Conservation (phyloP, 2,113 vertebrate species). For the Pollachius pollachius region DNA sequence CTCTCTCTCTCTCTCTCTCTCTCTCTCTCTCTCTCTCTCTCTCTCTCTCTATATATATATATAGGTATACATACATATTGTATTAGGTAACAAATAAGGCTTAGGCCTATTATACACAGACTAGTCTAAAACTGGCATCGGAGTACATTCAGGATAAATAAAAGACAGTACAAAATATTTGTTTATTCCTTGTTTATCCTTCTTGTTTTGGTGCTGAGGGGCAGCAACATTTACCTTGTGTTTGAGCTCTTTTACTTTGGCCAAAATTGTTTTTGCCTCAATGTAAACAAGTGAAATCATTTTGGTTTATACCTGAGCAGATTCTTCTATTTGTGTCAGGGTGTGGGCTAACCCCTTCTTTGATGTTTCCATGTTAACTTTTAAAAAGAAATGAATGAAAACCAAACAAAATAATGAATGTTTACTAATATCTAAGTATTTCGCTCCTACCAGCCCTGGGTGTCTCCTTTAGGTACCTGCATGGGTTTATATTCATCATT, state of each 20-base stretch:
- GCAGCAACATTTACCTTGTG: not conserved
- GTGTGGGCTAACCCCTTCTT: not conserved
- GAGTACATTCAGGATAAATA: too few relatives aligned
- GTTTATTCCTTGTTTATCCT: not conserved
- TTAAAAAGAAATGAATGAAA: not conserved
- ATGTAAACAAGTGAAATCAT: not conserved
- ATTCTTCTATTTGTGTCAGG: not conserved
- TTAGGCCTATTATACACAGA: too few relatives aligned
- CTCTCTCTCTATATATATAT: too few relatives aligned
- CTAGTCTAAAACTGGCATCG: too few relatives aligned
- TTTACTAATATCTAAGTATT: not conserved
- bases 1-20: too few relatives aligned
- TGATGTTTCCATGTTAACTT: not conserved
- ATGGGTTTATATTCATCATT: slow-evolving; percentile 29
- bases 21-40: too few relatives aligned
- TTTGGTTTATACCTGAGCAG: not conserved
- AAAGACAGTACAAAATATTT: not conserved
- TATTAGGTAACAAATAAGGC: too few relatives aligned
- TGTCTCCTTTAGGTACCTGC: slow-evolving; percentile 20
- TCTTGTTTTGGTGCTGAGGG: not conserved
- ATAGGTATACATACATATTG: too few relatives aligned
- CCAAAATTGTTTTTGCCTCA: not conserved
- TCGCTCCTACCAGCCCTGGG: not conserved
- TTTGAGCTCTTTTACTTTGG: not conserved
- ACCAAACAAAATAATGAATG: not conserved